phyloP scores from a whole-genome alignment of 1,140 invertebrate species.

The Drosophila arawakana region DNA sequence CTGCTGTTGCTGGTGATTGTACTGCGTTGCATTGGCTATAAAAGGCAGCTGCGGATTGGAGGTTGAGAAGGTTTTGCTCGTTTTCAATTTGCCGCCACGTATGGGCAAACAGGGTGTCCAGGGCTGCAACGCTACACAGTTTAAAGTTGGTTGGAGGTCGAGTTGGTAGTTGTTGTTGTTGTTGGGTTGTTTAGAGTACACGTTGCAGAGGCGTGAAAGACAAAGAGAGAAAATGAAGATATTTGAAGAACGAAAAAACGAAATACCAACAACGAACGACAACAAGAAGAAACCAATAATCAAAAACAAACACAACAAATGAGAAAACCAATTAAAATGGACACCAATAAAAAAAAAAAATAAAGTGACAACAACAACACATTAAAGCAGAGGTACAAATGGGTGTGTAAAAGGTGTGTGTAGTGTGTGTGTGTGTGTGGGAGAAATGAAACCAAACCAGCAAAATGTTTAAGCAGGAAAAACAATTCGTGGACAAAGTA shows the following conservation, averaged over 20 bases:
- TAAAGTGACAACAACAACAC: constrained; percentile 21
- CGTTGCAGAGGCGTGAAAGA: constrained; percentile 54
- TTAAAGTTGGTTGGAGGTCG: constrained; percentile 23
- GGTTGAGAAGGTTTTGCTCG: constrained; percentile 83
- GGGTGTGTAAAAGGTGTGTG: background rate
- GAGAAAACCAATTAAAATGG: constrained; percentile 19
- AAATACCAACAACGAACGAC: constrained; percentile 71
- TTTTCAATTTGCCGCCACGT: constrained; percentile 84
- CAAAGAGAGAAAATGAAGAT: constrained; percentile 80
- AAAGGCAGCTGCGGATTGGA: constrained; percentile 84
- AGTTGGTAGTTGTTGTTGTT: constrained; percentile 1
- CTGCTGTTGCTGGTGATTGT: constrained; percentile 43
- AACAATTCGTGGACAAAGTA: constrained; percentile 4
- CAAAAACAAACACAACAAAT: constrained; percentile 9
- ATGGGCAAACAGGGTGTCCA: constrained; percentile 84
- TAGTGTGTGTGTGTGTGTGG: background rate
- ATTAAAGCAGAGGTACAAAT: constrained; percentile 11
- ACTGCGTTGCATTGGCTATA: constrained; percentile 57
- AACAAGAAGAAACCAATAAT: constrained; percentile 25
- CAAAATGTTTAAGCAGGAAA: constrained; percentile 23
- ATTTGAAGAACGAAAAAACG: constrained; percentile 76
- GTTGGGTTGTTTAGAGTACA: constrained; percentile 40
- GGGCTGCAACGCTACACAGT: constrained; percentile 81
- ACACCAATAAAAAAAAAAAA: constrained; percentile 14
- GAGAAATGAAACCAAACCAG: constrained; percentile 37